Base-by-base conservation (phyloP, 2,113 vertebrate genomes). In the Climacteris rufus region DNA sequence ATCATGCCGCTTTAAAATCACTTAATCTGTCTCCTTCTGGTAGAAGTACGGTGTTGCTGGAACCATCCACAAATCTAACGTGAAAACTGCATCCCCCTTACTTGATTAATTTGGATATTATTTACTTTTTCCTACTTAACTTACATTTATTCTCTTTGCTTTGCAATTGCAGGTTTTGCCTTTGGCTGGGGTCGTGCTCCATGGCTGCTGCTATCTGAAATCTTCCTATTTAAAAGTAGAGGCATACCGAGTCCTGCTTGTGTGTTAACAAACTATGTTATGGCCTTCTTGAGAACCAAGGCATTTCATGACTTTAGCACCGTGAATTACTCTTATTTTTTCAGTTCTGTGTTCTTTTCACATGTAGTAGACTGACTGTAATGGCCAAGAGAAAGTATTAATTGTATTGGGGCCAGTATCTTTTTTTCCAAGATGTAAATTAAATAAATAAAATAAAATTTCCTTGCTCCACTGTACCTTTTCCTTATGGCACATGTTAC, bases 121-220 rank as follows among this genome's bases (percentile, higher is more conserved):
- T 40, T 93, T 27, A 47, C 31, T 35, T 44, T 59, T 71, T 28
- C 44, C 31, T 54, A 57, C 11, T 40, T 66, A 53, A 83, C 9
- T 45, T 86, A 11, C 0, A 39, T 64, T 74, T 31, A 31, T 31
- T 86, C 7, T 54, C 22, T 70, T 61, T 33, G 84, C 16, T 87
- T 85, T 72, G 6, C 47, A 78, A 83, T 57, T 82, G 8, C 97
- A 99, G 99, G 98, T 54, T 99, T 99, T 39, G 98, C 99, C 24
- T 69, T 99, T 54, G 99, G 98, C 30, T 99, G 98, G 98, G 99
- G 99, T 37, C 99, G 99, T 23, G 98, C 98, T 91, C 98, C 98
- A 4, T 99, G 99, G 98, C 97, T 99, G 57, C 93, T 99, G 92
- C 98, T 99, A 98, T 98, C 98, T 0, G 99, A 99, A 97, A 98